Evolutionary conservation across 2,113 vertebrate species (phyloP).

Genomic region (Bufo gargarizans): DNA sequence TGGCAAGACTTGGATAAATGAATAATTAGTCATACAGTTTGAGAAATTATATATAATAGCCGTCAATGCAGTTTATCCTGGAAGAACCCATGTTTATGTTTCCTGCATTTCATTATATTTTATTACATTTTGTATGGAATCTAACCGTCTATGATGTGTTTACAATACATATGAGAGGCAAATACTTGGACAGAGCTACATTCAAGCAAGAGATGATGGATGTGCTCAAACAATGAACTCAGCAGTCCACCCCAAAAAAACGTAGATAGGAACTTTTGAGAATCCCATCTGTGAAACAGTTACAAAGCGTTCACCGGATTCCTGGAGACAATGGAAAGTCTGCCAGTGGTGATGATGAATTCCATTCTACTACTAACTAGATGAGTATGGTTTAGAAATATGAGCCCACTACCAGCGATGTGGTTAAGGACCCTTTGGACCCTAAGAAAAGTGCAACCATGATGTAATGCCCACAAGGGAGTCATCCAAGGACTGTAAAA

Average conservation of each 20-base stretch:
- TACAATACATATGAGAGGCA: neutral
- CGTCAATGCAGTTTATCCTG: neutral
- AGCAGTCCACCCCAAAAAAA: neutral
- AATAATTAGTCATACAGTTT: neutral
- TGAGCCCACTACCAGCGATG: conserved; percentile 26
- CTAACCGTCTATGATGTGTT: neutral
- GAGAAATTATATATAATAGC: neutral
- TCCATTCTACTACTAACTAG: conserved; percentile 11
- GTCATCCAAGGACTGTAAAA: conserved; percentile 37
- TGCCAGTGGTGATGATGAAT: conserved; percentile 22
- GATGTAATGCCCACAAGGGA: conserved; percentile 55
- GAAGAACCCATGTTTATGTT: neutral
- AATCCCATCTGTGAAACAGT: conserved; percentile 11
- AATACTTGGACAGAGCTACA: neutral
- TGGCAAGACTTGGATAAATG: neutral
- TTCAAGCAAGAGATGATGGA: neutral
- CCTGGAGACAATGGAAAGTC: conserved; percentile 14
- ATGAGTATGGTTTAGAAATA: neutral
- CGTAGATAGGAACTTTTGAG: neutral
- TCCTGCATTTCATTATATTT: neutral
- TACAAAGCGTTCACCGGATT: neutral
- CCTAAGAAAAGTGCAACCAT: conserved; percentile 39
- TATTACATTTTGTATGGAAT: neutral
- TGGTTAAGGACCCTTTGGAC: conserved; percentile 52
- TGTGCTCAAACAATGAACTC: neutral